phyloP scores from a whole-genome alignment of 2,888 invertebrate genomes.

The Erpobdella octoculata region DNA sequence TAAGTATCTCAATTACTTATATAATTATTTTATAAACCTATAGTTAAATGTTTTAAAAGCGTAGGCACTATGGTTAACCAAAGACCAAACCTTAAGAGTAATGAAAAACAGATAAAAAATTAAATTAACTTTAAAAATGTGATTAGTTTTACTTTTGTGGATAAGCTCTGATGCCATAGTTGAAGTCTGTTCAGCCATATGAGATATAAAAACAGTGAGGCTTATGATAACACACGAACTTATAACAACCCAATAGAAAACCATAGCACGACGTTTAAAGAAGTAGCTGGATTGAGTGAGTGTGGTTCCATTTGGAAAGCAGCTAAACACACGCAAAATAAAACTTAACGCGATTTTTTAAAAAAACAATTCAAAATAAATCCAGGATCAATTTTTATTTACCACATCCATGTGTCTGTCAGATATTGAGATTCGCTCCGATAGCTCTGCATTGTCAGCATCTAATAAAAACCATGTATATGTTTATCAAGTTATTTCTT shows the following conservation, averaged over 20 bases:
- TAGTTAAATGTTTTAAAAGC: too few relatives aligned
- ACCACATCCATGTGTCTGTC: too few relatives aligned
- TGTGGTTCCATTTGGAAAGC: conserved; percentile 18
- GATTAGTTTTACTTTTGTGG: not conserved
- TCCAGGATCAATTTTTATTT: too few relatives aligned
- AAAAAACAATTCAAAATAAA: too few relatives aligned
- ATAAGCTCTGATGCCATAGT: not conserved
- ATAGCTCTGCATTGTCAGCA: too few relatives aligned
- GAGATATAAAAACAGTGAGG: not conserved
- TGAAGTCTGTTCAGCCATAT: not conserved
- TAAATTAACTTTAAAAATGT: not conserved
- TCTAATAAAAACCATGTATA: too few relatives aligned
- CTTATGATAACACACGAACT: not conserved
- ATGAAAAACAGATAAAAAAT: not conserved
- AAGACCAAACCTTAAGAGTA: not conserved
- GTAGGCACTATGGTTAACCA: too few relatives aligned
- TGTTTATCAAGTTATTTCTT: too few relatives aligned
- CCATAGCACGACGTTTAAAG: not conserved
- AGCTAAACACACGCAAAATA: not conserved
- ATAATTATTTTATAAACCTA: too few relatives aligned
- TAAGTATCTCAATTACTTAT: too few relatives aligned
- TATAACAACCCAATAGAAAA: not conserved
- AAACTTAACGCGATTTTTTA: too few relatives aligned
- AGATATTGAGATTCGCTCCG: too few relatives aligned
- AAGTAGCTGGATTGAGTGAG: not conserved